phyloP scores from a whole-genome alignment of 2,888 invertebrate species.

The Brachylomia viminalis region DNA sequence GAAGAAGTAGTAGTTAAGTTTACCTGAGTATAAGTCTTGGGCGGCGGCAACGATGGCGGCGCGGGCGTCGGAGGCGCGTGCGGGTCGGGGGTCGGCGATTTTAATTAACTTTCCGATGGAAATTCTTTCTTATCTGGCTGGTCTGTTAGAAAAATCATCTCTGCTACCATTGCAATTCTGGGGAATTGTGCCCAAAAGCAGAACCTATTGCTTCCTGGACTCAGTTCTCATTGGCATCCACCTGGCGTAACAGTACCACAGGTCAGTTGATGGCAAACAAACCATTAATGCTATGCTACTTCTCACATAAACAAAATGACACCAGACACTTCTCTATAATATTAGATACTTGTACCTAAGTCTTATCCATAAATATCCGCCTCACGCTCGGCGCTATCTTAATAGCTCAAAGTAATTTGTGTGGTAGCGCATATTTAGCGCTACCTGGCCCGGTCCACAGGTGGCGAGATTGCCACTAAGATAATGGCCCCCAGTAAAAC shows the following conservation, averaged over 20 bases:
- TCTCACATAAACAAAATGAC: conserved; percentile 35
- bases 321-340: conserved; percentile 28
- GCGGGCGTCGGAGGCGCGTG: conserved; percentile 87
- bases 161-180: background rate
- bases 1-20: background rate
- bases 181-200: background rate
- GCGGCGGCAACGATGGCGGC: conserved; percentile 83
- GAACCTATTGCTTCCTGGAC: background rate
- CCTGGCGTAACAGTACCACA: background rate
- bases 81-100: conserved; percentile 89
- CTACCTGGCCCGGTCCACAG: conserved; percentile 57
- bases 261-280: conserved; percentile 1
- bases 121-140: background rate
- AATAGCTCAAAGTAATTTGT: conserved; percentile 62
- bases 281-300: background rate
- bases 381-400: conserved; percentile 44
- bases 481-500: conserved; percentile 62
- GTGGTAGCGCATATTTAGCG: conserved; percentile 59
- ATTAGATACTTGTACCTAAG: conserved; percentile 28
- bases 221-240: background rate
- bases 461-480: conserved; percentile 64
- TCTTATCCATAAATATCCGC: conserved; percentile 40
- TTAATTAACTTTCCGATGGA: too few relatives aligned
- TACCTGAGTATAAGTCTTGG: conserved; percentile 85
- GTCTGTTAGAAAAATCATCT: background rate